These are phyloP conservation scores for Orientallactaga bullata DNA, from an alignment of 2,113 vertebrate genomes.

Conservation along the genomic window DNA sequence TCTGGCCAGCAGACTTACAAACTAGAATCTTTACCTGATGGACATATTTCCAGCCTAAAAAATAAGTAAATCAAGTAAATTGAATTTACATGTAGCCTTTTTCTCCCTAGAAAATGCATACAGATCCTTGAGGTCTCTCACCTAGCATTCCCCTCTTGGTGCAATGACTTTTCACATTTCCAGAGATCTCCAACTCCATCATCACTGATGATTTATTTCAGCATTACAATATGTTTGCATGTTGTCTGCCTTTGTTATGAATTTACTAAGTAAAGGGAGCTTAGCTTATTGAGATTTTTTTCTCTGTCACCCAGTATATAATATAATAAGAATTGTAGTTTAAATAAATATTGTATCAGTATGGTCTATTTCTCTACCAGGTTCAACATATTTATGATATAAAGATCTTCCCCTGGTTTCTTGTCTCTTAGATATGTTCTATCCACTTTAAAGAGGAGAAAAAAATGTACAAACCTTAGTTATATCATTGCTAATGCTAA, in stretches of 20 bases:
- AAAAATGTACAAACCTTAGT: not conserved
- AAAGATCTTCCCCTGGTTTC: not conserved
- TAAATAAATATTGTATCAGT: too few species aligned
- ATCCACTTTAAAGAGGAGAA: not conserved
- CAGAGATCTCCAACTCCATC: not conserved
- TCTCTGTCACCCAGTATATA: not conserved
- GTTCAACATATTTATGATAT: not conserved
- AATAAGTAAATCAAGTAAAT: too few species aligned
- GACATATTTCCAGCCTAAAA: too few species aligned
- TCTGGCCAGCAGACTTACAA: too few species aligned
- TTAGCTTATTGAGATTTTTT: not conserved
- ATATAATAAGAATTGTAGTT: not conserved
- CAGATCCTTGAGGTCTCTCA: not conserved
- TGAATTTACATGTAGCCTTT: not conserved
- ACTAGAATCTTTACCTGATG: too few species aligned
- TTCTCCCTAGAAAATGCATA: not conserved
- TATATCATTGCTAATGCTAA: not conserved
- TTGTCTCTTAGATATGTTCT: not conserved
- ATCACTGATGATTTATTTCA: not conserved
- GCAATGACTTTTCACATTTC: not conserved
- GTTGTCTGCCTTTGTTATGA: not conserved
- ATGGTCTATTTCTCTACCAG: too few species aligned
- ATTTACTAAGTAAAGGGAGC: not conserved
- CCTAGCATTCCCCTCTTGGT: not conserved
- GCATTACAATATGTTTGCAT: not conserved